These are phyloP conservation scores for Ictalurus punctatus DNA, from an alignment of 2,113 vertebrate genomes.

Conservation along the genomic window DNA sequence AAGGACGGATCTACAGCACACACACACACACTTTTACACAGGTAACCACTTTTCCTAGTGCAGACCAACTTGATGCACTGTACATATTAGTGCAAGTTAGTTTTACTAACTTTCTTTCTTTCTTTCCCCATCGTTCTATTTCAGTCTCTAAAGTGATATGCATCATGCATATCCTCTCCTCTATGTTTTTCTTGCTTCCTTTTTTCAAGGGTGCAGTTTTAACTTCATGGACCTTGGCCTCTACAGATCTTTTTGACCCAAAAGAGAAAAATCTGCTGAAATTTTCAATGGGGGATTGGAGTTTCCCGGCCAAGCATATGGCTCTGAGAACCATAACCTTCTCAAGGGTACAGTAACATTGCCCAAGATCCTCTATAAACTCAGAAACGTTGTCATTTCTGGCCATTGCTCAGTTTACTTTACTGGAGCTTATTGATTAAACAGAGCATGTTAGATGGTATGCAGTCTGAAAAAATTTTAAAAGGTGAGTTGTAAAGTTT, in stretches of 20 bases:
- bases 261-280: background rate
- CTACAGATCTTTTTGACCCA: constrained; percentile 17
- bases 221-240: constrained; percentile 27
- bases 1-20: constrained; percentile 24
- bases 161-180: background rate
- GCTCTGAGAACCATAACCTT: constrained; percentile 23
- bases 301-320: constrained; percentile 17
- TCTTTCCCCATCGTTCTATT: background rate
- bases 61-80: background rate
- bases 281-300: constrained; percentile 13
- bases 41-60: background rate
- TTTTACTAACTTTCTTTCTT: background rate
- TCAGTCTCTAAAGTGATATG: background rate
- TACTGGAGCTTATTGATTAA: background rate
- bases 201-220: constrained; percentile 35
- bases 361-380: constrained; percentile 29
- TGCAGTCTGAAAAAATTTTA: background rate
- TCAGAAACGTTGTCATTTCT: constrained; percentile 32
- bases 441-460: background rate
- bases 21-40: background rate
- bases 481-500: background rate
- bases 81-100: background rate
- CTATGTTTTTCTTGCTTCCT: background rate
- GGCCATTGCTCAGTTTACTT: constrained; percentile 23
- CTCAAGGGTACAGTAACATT: constrained; percentile 21